These are phyloP conservation scores for Magallana ariakensis DNA, from an alignment of 1,140 invertebrate species.

Conservation along the genomic window DNA sequence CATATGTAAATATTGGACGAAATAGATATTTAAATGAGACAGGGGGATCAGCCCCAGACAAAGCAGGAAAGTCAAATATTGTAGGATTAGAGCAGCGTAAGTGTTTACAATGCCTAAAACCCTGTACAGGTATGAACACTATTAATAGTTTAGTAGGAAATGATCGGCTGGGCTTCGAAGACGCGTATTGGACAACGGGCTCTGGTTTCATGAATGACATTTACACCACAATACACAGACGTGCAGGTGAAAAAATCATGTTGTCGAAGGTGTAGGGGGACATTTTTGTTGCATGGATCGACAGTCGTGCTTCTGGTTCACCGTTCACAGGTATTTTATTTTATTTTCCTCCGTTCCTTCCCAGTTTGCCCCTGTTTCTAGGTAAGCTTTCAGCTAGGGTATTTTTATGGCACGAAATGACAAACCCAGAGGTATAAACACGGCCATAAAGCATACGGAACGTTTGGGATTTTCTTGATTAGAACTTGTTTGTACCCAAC, in stretches of 20 bases:
- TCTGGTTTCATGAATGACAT: neutral
- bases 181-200: neutral
- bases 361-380: neutral
- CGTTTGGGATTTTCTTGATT: neutral
- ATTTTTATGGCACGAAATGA: conserved; percentile 20
- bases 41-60: neutral
- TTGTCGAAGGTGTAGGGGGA: neutral
- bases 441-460: neutral
- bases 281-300: neutral
- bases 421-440: conserved; percentile 11
- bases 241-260: neutral
- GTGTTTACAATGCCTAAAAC: conserved; percentile 20
- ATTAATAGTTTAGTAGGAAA: conserved; percentile 29
- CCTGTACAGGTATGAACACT: conserved; percentile 1
- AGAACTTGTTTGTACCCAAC: neutral
- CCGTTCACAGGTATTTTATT: neutral
- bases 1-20: conserved; percentile 28
- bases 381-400: neutral
- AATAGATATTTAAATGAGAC: conserved; percentile 37
- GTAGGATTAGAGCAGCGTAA: conserved; percentile 26
- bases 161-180: neutral
- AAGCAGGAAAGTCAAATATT: conserved; percentile 31
- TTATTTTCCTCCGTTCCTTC: neutral
- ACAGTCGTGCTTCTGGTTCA: neutral
- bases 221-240: neutral